Evolutionary conservation across 2,888 invertebrate genomes (phyloP).

Genomic region (Tubulanus polymorphus): DNA sequence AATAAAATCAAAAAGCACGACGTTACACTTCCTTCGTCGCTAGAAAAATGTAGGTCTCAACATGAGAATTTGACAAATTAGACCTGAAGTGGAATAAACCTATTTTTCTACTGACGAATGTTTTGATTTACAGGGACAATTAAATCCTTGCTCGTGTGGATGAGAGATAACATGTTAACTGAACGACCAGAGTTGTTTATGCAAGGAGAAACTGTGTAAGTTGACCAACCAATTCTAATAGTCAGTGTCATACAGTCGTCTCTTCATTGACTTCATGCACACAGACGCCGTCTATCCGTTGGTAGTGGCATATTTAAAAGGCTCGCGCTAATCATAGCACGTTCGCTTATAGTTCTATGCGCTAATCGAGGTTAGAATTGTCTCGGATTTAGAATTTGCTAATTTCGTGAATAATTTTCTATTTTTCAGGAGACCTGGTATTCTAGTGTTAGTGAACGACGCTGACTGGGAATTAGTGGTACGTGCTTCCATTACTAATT

Average conservation of each 20-base stretch:
- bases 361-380: too few relatives aligned
- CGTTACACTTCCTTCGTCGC: conserved; percentile 62
- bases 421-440: conserved; percentile 70
- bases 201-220: conserved; percentile 54
- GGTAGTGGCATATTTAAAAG: too few relatives aligned
- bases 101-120: too few relatives aligned
- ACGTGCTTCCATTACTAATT: conserved; percentile 37
- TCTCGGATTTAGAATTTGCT: too few relatives aligned
- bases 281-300: too few relatives aligned
- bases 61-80: background rate
- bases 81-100: too few relatives aligned
- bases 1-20: conserved; percentile 73
- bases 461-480: conserved; percentile 90
- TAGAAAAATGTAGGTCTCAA: conserved; percentile 27
- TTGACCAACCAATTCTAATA: too few relatives aligned
- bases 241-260: too few relatives aligned
- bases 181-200: conserved; percentile 71
- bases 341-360: too few relatives aligned
- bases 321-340: too few relatives aligned
- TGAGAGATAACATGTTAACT: conserved; percentile 75
- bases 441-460: conserved; percentile 89
- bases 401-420: too few relatives aligned
- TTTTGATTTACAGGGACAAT: conserved; percentile 65
- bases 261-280: too few relatives aligned
- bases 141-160: conserved; percentile 71